phyloP scores from a whole-genome alignment of 2,888 invertebrate genomes.

The Colletes collaris region DNA sequence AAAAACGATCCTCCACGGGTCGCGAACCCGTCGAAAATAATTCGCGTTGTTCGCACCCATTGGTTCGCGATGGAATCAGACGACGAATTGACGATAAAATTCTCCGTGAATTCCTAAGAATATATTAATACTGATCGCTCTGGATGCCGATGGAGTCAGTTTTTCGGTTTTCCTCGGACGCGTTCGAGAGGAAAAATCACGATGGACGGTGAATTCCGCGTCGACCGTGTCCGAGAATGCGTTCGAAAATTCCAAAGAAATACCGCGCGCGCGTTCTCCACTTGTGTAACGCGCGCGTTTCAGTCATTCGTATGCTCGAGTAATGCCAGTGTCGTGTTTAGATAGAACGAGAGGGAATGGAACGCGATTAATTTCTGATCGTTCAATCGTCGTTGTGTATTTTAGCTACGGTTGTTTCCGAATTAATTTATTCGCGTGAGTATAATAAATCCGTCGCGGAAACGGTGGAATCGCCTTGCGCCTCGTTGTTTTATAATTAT shows the following conservation, averaged over 20 bases:
- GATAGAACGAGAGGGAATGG: slow-evolving; percentile 9
- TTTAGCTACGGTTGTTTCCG: neutral
- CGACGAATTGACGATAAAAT: neutral
- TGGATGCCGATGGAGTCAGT: neutral
- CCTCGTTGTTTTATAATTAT: neutral
- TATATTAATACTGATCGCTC: neutral
- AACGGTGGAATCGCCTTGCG: no score
- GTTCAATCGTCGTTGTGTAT: slow-evolving; percentile 10
- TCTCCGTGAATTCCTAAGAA: neutral
- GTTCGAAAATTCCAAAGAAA: slow-evolving; percentile 58
- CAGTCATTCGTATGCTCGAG: slow-evolving; percentile 5
- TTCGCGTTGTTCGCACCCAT: neutral
- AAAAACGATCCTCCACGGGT: no score
- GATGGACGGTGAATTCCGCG: slow-evolving; percentile 47
- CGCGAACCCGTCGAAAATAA: no score
- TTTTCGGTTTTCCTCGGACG: slow-evolving; percentile 31
- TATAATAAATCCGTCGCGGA: neutral
- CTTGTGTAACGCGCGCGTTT: slow-evolving; percentile 13
- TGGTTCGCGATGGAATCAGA: neutral
- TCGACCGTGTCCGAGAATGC: slow-evolving; percentile 59
- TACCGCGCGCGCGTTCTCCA: slow-evolving; percentile 19
- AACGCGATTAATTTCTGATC: slow-evolving; percentile 31
- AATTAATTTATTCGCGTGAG: neutral
- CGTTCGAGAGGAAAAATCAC: slow-evolving; percentile 54
- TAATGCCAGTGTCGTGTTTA: slow-evolving; percentile 27